Conservation (phyloP, 2,113 vertebrate genomes). For the Malurus alboscapulatus region DNA sequence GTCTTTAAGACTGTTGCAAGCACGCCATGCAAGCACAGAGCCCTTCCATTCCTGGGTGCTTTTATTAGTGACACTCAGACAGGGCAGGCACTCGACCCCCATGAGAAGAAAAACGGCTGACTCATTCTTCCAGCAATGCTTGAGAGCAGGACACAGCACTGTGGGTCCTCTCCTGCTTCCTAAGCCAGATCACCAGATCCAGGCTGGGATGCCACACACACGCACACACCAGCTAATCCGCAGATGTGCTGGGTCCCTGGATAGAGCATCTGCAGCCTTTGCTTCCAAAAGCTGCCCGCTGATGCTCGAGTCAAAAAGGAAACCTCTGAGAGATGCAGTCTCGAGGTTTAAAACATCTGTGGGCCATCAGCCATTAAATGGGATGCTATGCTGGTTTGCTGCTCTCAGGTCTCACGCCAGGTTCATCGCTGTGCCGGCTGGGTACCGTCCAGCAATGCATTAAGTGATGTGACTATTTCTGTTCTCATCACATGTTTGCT, state of each 20-base stretch:
- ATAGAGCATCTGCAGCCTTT: neutral
- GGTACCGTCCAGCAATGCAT: conserved; percentile 62
- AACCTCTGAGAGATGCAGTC: conserved; percentile 36
- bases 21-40: neutral
- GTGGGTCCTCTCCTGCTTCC: neutral
- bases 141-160: neutral
- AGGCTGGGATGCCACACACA: neutral
- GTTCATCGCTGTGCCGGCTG: conserved; percentile 49
- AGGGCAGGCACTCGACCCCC: conserved; percentile 40
- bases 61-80: conserved; percentile 32
- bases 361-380: conserved; percentile 64
- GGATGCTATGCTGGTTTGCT: conserved; percentile 41
- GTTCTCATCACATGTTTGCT: conserved; percentile 61
- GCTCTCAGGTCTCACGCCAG: conserved; percentile 38
- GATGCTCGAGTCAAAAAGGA: neutral
- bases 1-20: conserved; percentile 40
- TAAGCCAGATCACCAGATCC: neutral
- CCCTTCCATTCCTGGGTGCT: conserved; percentile 41
- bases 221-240: neutral
- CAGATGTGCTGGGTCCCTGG: neutral
- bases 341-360: conserved; percentile 35
- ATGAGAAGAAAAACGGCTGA: conserved; percentile 6
- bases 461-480: conserved; percentile 65
- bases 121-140: conserved; percentile 16
- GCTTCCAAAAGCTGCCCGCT: neutral